phyloP scores from a whole-genome alignment of 2,888 invertebrate species.

The Dilophus febrilis region DNA sequence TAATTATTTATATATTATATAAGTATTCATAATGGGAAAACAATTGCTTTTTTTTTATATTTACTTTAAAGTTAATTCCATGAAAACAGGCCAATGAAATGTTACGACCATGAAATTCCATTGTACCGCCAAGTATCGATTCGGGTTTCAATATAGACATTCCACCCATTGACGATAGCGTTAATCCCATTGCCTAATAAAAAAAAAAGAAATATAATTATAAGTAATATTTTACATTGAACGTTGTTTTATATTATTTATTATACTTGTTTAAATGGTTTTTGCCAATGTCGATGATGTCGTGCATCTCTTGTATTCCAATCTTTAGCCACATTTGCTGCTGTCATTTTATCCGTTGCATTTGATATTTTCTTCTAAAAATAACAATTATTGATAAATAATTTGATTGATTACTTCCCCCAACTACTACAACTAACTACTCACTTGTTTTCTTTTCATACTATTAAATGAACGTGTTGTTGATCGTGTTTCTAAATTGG shows the following conservation, averaged over 20 bases:
- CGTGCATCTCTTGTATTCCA: slow-evolving; percentile 41
- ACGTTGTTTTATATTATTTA: background rate
- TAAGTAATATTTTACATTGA: too few relatives aligned
- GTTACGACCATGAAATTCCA: slow-evolving; percentile 77
- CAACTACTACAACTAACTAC: too few relatives aligned
- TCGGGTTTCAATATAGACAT: slow-evolving; percentile 51
- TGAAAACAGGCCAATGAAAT: slow-evolving; percentile 94
- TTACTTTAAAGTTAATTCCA: slow-evolving; percentile 77
- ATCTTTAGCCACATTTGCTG: slow-evolving; percentile 14
- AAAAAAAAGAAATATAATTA: too few relatives aligned
- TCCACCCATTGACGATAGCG: slow-evolving; percentile 52
- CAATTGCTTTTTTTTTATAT: background rate
- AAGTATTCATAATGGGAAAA: background rate
- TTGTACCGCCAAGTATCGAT: slow-evolving; percentile 58
- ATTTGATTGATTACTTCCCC: too few relatives aligned
- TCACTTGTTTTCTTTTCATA: slow-evolving; percentile 21
- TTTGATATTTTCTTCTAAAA: background rate
- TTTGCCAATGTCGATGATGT: slow-evolving; percentile 92
- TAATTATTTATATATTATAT: background rate
- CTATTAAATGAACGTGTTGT: slow-evolving; percentile 14
- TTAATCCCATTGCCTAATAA: slow-evolving; percentile 46
- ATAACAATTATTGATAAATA: too few relatives aligned
- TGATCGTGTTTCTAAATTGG: slow-evolving; percentile 41
- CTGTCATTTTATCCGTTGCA: slow-evolving; percentile 15
- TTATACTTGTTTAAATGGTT: slow-evolving; percentile 50